Base-by-base conservation (phyloP, 1,140 invertebrate species). In the Sarcophaga peregrina region DNA sequence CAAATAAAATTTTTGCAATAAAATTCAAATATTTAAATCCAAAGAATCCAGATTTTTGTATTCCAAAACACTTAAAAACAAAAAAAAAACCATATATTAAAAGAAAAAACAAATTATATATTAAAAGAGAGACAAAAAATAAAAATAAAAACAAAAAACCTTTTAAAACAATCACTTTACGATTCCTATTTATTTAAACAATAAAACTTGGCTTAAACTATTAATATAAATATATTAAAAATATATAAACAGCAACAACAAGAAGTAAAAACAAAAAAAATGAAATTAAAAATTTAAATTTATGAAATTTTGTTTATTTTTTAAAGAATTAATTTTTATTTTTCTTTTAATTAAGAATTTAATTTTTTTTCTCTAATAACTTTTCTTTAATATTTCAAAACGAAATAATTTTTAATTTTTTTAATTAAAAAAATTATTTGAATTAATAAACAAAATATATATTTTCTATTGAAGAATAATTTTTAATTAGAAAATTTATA, bases 131-230 rank as follows among this genome's bases (percentile, higher is more conserved):
- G 25, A 25, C 46, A 37, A 25, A 45, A 10, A 6, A 9, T n/a
- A 7, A 48, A 25, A 48, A 8, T 11, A 48, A 76, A 17, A 73
- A 0, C 46, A 78, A 17, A 52, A 68, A 50, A 52, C 47, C 47
- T 78, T 50, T n/a, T 52, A 50, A 76, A 78, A 78, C 75, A 78
- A 78, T 78, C 75, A 78, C 75, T 78, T 78, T 50, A 78, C 20
- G 75, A 78, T 78, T 78, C 75, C 75, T 78, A 78, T 78, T 78
- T 78, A 78, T 78, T 78, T 78, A 50, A 78, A 78, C 75, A 78
- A 78, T 78, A 78, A 78, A 76, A 76, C 47, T 76, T 76, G 45
- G 74, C 74, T 76, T 76, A 72, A 20, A 72, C 20, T 54, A 54
- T 15, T 11, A 48, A n/a, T 62, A 15, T 62, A 62, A 62, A 15